phyloP scores from a whole-genome alignment of 2,797 vertebrate species.

The Myotis planiceps region DNA sequence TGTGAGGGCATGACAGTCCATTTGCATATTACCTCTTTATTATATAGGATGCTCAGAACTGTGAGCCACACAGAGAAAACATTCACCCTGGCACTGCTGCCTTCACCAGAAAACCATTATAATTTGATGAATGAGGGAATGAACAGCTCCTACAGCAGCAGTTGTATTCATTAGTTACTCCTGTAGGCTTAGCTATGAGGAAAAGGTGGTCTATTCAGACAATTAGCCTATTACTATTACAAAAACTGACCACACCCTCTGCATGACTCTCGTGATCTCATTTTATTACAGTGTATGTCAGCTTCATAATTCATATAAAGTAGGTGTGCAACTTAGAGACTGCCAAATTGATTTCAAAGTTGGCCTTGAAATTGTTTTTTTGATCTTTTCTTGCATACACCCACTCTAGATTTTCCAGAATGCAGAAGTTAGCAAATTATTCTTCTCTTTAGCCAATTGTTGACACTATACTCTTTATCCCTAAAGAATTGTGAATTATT shows the following conservation, averaged over 20 bases:
- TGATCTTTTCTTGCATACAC: not conserved
- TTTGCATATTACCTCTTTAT: no score
- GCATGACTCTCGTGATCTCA: not conserved
- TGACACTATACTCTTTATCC: not conserved
- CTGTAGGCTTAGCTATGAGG: not conserved
- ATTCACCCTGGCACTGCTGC: not conserved
- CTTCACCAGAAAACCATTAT: not conserved
- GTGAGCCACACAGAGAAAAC: not conserved
- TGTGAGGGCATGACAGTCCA: no score
- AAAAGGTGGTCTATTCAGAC: not conserved
- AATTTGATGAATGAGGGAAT: not conserved
- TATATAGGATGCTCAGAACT: not conserved
- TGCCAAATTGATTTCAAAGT: conserved; percentile 17
- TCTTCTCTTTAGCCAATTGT: conserved; percentile 3
- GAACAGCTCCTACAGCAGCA: not conserved
- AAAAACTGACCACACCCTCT: conserved; percentile 36
- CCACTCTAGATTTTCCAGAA: not conserved
- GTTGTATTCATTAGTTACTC: not conserved
- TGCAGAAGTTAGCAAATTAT: not conserved
- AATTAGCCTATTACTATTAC: not conserved
- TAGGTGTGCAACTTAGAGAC: not conserved
- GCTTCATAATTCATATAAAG: conserved; percentile 1
- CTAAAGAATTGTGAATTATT: not conserved
- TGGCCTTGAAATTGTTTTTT: conserved; percentile 13
- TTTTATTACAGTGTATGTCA: not conserved